Percentiles rank a stretch among this genome's conserved stretches.
Conservation (phyloP, 2,113 vertebrate genomes). For the Periophthalmus modestus region DNA sequence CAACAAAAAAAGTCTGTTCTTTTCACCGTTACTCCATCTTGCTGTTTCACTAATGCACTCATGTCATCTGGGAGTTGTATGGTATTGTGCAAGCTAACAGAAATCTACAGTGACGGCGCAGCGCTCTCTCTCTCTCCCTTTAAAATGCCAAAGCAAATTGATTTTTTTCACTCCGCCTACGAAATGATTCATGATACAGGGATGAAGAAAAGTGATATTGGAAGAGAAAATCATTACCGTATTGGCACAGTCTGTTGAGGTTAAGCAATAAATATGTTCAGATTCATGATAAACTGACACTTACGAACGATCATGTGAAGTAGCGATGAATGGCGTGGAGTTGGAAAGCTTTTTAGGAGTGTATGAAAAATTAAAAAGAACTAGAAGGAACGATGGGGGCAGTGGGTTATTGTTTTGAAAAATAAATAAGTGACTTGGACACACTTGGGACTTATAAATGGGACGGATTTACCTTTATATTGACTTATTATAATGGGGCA, state of each 20-base stretch:
- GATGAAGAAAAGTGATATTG: not conserved
- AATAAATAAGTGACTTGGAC: slow-evolving; percentile 56
- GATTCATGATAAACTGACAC: not conserved
- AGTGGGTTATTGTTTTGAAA: slow-evolving; percentile 41
- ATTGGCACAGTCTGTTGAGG: slow-evolving; percentile 10
- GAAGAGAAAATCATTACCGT: slow-evolving; percentile 1
- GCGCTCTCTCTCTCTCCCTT: slow-evolving; percentile 46
- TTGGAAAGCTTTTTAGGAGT: slow-evolving; percentile 56
- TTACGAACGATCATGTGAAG: not conserved
- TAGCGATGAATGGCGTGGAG: slow-evolving; percentile 24
- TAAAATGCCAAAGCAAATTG: slow-evolving; percentile 34
- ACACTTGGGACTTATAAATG: slow-evolving; percentile 36
- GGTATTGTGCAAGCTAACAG: slow-evolving; percentile 55
- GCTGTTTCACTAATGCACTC: slow-evolving; percentile 65
- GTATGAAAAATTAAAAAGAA: slow-evolving; percentile 68
- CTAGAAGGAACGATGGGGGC: slow-evolving; percentile 68
- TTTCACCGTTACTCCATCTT: slow-evolving; percentile 45
- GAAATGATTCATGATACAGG: slow-evolving; percentile 2
- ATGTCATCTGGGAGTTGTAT: slow-evolving; percentile 63
- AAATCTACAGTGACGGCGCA: slow-evolving; percentile 63
- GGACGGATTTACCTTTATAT: not conserved
- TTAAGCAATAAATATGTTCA: slow-evolving; percentile 20
- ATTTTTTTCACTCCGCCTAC: slow-evolving; percentile 26
- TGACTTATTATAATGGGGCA: slow-evolving; percentile 18
- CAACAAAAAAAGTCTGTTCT: slow-evolving; percentile 18